phyloP scores from a whole-genome alignment of 2,113 vertebrate genomes.

The Cygnus buccinator region DNA sequence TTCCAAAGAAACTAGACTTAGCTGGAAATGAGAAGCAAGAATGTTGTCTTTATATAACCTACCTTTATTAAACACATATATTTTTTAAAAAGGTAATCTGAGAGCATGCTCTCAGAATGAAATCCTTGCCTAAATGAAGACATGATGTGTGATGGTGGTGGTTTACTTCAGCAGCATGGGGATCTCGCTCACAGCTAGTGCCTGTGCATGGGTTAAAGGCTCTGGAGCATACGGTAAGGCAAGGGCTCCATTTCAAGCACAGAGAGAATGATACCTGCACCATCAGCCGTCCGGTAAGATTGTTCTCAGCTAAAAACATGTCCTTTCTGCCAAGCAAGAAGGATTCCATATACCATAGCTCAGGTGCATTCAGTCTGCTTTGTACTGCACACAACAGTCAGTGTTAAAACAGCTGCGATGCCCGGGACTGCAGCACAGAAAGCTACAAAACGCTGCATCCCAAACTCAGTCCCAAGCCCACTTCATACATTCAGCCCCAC shows the following conservation, averaged over 20 bases:
- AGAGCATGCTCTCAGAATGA: neutral
- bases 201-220: neutral
- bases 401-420: neutral
- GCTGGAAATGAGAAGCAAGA: neutral
- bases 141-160: rapidly evolving
- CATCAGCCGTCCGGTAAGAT: neutral
- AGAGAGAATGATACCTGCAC: neutral
- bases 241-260: neutral
- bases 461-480: neutral
- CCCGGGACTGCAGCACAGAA: rapidly evolving
- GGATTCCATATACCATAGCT: neutral
- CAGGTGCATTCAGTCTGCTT: neutral
- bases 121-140: neutral
- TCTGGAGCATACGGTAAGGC: rapidly evolving
- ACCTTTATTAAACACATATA: neutral
- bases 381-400: rapidly evolving
- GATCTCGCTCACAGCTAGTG: neutral
- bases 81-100: neutral
- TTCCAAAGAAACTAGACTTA: neutral
- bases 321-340: neutral
- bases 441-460: neutral
- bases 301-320: neutral
- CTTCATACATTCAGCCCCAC: neutral
- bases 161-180: neutral
- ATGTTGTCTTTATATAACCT: neutral